Evolutionary conservation across 1,140 invertebrate species (phyloP).

Genomic region (Calliopsis andreniformis): DNA sequence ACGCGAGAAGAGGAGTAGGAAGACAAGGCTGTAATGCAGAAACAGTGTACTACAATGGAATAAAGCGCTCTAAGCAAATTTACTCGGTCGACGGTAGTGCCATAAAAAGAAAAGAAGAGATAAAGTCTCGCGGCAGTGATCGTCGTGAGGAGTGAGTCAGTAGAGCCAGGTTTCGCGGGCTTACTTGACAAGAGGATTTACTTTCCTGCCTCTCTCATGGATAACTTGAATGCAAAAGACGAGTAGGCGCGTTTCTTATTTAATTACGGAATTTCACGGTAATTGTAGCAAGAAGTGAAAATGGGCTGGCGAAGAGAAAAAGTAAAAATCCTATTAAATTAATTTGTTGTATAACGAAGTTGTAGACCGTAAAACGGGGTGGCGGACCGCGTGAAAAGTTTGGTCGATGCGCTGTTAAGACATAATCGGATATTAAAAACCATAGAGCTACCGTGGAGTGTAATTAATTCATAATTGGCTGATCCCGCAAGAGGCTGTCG

Average conservation of each 20-base stretch:
- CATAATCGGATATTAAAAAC: conserved; percentile 79
- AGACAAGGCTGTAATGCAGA: conserved; percentile 61
- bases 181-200: not conserved
- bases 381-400: conserved; percentile 50
- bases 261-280: conserved; percentile 26
- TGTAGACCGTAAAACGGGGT: conserved; percentile 46
- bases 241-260: not conserved
- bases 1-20: conserved; percentile 28
- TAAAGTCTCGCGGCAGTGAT: not conserved
- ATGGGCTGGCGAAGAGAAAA: conserved; percentile 4
- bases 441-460: conserved; percentile 73
- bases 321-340: conserved; percentile 31
- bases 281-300: conserved; percentile 22
- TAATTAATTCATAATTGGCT: conserved; percentile 82
- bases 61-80: conserved; percentile 30
- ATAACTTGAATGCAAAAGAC: conserved; percentile 6
- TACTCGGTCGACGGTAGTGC: not conserved
- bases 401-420: conserved; percentile 75
- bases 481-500: conserved; percentile 73
- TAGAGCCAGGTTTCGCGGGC: not conserved
- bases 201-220: not conserved
- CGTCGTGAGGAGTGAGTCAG: not conserved
- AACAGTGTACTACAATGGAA: conserved; percentile 65
- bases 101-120: too few relatives aligned
- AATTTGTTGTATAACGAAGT: conserved; percentile 48